These are phyloP conservation scores for Caranx ignobilis DNA, from an alignment of 2,113 vertebrate genomes.

Conservation along the genomic window DNA sequence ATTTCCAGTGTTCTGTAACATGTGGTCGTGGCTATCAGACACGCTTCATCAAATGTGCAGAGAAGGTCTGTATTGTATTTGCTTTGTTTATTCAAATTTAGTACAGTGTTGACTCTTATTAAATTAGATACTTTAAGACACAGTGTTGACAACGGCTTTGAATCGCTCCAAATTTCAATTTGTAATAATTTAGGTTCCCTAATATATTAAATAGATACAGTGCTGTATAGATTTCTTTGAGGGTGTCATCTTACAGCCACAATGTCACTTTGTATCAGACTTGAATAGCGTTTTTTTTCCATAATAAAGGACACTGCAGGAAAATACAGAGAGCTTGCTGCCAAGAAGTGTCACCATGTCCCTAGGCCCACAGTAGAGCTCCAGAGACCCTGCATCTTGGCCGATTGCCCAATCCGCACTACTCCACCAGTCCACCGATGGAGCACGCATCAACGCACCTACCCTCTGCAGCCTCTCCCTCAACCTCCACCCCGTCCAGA, in stretches of 20 bases:
- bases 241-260: background rate
- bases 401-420: constrained; percentile 77
- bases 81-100: background rate
- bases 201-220: background rate
- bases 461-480: constrained; percentile 56
- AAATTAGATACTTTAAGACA: background rate
- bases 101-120: background rate
- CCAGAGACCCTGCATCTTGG: constrained; percentile 80
- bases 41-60: constrained; percentile 87
- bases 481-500: constrained; percentile 60
- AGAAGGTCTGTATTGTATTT: constrained; percentile 79
- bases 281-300: background rate
- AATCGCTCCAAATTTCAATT: background rate
- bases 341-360: constrained; percentile 86
- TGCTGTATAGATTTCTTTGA: background rate
- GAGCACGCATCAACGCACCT: constrained; percentile 22
- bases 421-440: constrained; percentile 61
- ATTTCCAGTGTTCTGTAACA: constrained; percentile 87
- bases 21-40: constrained; percentile 87
- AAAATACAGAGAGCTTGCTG: constrained; percentile 86
- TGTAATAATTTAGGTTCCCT: background rate
- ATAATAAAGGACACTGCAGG: constrained; percentile 80
- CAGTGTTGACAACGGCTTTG: background rate
- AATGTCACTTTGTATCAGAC: background rate
- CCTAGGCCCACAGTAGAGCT: constrained; percentile 83